Conservation (phyloP, 2,797 vertebrate species). For the Toxotes lorentzi region DNA sequence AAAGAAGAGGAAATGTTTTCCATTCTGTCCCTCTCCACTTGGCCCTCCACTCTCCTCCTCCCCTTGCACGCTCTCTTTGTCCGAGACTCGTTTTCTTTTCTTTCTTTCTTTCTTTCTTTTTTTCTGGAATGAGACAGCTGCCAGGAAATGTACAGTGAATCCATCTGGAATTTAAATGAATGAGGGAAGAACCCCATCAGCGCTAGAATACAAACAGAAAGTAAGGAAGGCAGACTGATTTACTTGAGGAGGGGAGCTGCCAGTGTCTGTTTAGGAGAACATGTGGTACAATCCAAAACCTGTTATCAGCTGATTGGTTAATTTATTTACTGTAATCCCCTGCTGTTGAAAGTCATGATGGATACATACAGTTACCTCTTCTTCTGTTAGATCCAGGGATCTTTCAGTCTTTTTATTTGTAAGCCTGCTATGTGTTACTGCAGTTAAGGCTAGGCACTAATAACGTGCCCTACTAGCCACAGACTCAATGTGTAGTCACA, state of each 20-base stretch:
- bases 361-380: conserved; percentile 21
- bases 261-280: conserved; percentile 43
- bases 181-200: conserved; percentile 73
- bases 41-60: conserved; percentile 59
- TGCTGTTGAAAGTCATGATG: conserved; percentile 27
- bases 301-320: conserved; percentile 45
- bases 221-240: conserved; percentile 54
- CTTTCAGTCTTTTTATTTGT: neutral
- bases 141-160: conserved; percentile 86
- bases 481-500: conserved; percentile 36
- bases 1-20: conserved; percentile 82
- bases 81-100: conserved; percentile 35
- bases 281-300: conserved; percentile 41
- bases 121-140: conserved; percentile 73
- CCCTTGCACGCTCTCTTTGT: conserved; percentile 78
- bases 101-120: conserved; percentile 20
- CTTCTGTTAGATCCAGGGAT: conserved; percentile 5
- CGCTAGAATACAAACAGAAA: conserved; percentile 58
- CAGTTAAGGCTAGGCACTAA: conserved; percentile 20
- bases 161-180: conserved; percentile 85
- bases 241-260: conserved; percentile 36
- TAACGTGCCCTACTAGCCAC: conserved; percentile 23
- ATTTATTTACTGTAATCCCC: conserved; percentile 45
- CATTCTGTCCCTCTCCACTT: conserved; percentile 68
- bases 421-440: conserved; percentile 17